Percentiles rank a stretch among this genome's conserved stretches.
These are phyloP conservation scores for Philereme vetulata DNA, from an alignment of 2,888 invertebrate species.

Conservation along the genomic window DNA sequence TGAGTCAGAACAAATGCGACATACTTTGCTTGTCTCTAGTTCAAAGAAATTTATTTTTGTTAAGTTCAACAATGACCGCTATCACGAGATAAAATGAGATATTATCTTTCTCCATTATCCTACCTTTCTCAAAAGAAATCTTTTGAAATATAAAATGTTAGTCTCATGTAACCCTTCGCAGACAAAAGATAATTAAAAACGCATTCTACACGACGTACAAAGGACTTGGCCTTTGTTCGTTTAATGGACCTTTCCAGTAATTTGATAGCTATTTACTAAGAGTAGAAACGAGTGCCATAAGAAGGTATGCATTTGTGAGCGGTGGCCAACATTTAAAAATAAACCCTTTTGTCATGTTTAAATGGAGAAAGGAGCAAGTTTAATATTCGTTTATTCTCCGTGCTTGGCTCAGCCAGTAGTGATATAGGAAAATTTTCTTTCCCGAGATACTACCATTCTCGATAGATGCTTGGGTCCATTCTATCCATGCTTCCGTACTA, in stretches of 20 bases:
- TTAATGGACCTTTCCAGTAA: constrained; percentile 25
- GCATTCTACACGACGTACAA: constrained; percentile 22
- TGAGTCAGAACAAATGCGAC: no score
- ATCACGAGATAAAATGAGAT: background rate
- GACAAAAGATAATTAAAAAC: constrained; percentile 24
- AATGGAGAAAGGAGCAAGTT: no score
- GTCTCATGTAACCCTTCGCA: constrained; percentile 6
- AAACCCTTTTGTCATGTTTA: no score
- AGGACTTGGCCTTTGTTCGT: constrained; percentile 11
- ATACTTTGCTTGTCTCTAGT: no score
- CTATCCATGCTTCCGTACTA: no score
- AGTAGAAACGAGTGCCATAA: constrained; percentile 7
- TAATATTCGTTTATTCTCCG: no score
- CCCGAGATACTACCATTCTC: no score
- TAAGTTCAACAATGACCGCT: no score
- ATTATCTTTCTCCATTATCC: constrained; percentile 3
- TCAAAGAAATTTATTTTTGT: no score
- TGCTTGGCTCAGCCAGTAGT: no score
- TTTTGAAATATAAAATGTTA: constrained; percentile 15
- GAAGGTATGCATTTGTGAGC: background rate
- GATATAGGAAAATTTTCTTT: no score
- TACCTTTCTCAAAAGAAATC: background rate
- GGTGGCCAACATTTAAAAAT: background rate
- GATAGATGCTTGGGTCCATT: no score
- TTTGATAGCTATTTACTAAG: constrained; percentile 27